These are phyloP conservation scores for Ennomos fuscantarius DNA, from an alignment of 2,888 invertebrate species.

Conservation along the genomic window DNA sequence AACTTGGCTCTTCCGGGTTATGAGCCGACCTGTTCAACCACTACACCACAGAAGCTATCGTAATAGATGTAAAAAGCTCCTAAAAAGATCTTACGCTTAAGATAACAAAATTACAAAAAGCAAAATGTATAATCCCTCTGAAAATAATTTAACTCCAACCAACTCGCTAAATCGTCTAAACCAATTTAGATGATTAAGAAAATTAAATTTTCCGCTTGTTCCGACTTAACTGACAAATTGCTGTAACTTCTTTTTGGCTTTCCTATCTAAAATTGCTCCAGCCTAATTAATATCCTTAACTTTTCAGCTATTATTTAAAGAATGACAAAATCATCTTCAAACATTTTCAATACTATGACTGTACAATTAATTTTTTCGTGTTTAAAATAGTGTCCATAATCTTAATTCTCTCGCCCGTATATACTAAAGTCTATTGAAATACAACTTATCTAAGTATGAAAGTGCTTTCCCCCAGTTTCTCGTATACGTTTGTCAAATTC, in stretches of 20 bases:
- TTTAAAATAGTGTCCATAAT: too few relatives aligned
- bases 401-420: too few relatives aligned
- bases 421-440: too few relatives aligned
- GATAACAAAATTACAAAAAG: conserved; percentile 45
- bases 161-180: conserved; percentile 44
- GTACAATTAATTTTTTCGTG: too few relatives aligned
- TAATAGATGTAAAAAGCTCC: too few relatives aligned
- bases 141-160: conserved; percentile 56
- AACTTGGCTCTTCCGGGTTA: too few relatives aligned
- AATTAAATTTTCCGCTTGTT: conserved; percentile 62
- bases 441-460: too few relatives aligned
- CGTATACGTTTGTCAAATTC: too few relatives aligned
- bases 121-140: conserved; percentile 60
- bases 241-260: conserved; percentile 38
- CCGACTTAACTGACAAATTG: conserved; percentile 56
- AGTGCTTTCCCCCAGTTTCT: too few relatives aligned
- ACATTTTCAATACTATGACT: background rate
- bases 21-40: too few relatives aligned
- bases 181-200: conserved; percentile 56
- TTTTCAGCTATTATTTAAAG: background rate
- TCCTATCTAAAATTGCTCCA: conserved; percentile 16
- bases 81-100: too few relatives aligned
- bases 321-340: background rate
- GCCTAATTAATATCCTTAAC: background rate
- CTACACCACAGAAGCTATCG: too few relatives aligned